Evolutionary conservation across 2,797 vertebrate species (phyloP), one percentile per base, ranked within the genome.

Genomic region (Rhabdomys pumilio): DNA sequence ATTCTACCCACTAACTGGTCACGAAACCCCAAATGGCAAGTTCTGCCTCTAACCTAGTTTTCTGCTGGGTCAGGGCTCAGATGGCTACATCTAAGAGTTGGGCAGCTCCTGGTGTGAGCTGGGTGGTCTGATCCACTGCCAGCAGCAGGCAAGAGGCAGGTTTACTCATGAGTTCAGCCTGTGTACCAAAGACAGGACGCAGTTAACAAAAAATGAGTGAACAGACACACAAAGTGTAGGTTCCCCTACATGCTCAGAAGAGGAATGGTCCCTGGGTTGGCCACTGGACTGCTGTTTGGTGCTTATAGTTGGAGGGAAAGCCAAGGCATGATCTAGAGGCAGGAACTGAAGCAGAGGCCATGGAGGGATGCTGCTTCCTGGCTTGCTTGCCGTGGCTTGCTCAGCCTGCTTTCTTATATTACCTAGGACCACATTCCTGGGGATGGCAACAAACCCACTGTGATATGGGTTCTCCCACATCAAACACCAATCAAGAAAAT

Each of bases 201-300:
- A n/a, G 47, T 6, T 94, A 38, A 77, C 7, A 12, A 95, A 84
- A 73, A 93, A 31, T 80, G 26, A 87, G 44, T 24, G 41, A 95
- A 77, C 67, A 86, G 55, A 73, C 9, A n/a, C 3, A 5, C 47
- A 63, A 55, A 63, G 0, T 73, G 38, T 69, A 7, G n/a, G 63
- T 73, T 77, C 44, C 12, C 63, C 13, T 0, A 22, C 31, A 14
- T 83, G 69, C 79, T 17, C n/a, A 7, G 59, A 69, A 41, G 89
- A 59, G 38, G 50, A 69, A 29, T 2, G 19, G 29, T 57, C 50
- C 57, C 55, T 89, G 22, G 31, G 55, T 47, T 38, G 22, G 61
- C 26, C 13, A n/a, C n/a, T 12, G 2, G 9, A 34, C 13, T 53
- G 38, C 34, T 3, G 10, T 4, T 72, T 41, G 11, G 31, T 84